phyloP scores from a whole-genome alignment of 2,113 vertebrate genomes.

The Corapipo altera region DNA sequence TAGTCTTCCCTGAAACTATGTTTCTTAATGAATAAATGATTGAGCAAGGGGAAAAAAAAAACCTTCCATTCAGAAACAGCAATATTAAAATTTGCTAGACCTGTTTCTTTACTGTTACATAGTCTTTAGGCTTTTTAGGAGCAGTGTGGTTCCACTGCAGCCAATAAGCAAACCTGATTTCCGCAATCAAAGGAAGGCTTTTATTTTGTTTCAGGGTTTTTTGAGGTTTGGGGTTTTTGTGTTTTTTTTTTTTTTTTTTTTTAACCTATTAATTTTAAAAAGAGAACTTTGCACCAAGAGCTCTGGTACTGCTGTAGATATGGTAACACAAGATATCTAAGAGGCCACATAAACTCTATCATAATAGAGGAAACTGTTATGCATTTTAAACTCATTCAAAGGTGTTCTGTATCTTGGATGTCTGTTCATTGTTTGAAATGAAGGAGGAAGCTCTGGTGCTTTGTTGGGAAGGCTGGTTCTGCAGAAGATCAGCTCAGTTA shows the following conservation, averaged over 20 bases:
- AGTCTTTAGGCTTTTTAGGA: neutral
- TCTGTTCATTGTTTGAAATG: slow-evolving; percentile 2
- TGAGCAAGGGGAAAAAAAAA: neutral
- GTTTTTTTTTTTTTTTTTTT: neutral
- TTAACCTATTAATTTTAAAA: neutral
- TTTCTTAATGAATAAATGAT: slow-evolving; percentile 50
- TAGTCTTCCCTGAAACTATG: slow-evolving; percentile 18
- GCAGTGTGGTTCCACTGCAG: neutral
- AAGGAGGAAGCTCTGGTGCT: slow-evolving; percentile 16
- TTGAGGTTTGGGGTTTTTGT: no score
- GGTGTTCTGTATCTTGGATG: neutral
- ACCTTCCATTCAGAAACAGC: neutral
- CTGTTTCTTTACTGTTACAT: neutral
- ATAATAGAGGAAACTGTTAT: neutral
- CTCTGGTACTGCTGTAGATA: neutral
- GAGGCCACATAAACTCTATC: neutral
- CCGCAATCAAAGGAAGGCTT: neutral
- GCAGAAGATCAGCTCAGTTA: neutral
- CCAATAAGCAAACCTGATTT: neutral
- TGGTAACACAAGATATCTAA: neutral
- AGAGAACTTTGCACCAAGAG: neutral
- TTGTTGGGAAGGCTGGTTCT: neutral
- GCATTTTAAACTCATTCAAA: slow-evolving; percentile 10
- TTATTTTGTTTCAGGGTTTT: neutral
- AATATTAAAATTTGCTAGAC: neutral